These are phyloP conservation scores for Ciconia boyciana DNA, from an alignment of 2,113 vertebrate species.

Conservation along the genomic window DNA sequence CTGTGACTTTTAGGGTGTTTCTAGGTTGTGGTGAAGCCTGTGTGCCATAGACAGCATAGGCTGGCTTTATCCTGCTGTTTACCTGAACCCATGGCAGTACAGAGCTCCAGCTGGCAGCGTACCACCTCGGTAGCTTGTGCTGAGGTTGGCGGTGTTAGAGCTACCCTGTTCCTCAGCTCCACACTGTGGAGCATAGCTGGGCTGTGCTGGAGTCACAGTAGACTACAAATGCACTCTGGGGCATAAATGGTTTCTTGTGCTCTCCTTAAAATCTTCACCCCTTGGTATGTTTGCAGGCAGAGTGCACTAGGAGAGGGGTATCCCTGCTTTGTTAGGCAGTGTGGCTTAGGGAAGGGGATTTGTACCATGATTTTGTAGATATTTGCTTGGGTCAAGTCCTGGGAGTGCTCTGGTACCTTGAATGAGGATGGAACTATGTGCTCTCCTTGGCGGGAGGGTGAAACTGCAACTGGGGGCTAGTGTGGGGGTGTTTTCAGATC, in stretches of 20 bases:
- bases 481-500: background rate
- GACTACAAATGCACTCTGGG: background rate
- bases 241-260: background rate
- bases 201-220: background rate
- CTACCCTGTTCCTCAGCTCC: background rate
- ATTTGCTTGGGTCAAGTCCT: background rate
- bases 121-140: background rate
- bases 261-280: background rate
- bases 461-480: background rate
- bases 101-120: background rate
- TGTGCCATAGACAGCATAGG: background rate
- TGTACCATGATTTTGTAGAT: background rate
- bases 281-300: background rate
- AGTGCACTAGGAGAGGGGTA: background rate
- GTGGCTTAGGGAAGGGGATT: background rate
- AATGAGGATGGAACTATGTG: background rate
- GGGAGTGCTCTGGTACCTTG: background rate
- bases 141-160: background rate
- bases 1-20: background rate
- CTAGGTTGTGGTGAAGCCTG: background rate
- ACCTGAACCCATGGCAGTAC: fast-evolving
- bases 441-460: background rate
- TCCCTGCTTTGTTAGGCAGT: background rate
- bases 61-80: background rate
- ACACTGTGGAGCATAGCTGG: background rate